phyloP scores from a whole-genome alignment of 2,113 vertebrate species.

The Vulpes vulpes region DNA sequence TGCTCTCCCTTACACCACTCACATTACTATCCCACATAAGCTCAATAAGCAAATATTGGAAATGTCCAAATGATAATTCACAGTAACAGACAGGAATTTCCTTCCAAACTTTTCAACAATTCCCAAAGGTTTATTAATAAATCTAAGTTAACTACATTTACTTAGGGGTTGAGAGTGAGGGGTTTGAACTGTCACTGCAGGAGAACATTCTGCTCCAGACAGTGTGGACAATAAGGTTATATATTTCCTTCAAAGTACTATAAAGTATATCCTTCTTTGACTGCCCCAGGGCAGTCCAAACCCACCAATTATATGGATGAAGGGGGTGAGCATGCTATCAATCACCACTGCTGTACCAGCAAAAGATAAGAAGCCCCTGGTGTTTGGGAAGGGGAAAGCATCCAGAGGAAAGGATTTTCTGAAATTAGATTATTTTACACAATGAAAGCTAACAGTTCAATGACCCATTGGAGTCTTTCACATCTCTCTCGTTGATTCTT shows the following conservation, averaged over 20 bases:
- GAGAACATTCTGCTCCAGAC: not conserved
- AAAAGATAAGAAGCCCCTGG: not conserved
- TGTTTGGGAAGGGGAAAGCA: not conserved
- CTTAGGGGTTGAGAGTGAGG: not conserved
- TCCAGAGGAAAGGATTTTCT: not conserved
- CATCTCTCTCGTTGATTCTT: not conserved
- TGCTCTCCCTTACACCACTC: not conserved
- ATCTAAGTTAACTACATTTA: not conserved
- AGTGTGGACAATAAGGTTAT: not conserved
- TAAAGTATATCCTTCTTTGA: not conserved
- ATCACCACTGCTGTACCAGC: not conserved
- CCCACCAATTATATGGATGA: not conserved
- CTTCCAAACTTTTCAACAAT: slow-evolving; percentile 11
- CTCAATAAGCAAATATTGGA: not conserved
- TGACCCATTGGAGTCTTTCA: not conserved
- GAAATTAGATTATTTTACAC: not conserved
- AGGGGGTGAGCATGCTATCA: not conserved
- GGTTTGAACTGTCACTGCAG: not conserved
- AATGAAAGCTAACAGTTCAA: not conserved
- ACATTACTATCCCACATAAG: not conserved
- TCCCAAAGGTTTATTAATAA: not conserved
- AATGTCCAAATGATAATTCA: not conserved
- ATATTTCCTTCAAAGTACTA: not conserved
- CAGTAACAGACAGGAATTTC: not conserved
- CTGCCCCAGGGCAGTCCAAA: not conserved